These are phyloP conservation scores for Bimastos eiseni DNA, from an alignment of 2,888 invertebrate genomes.

Conservation along the genomic window DNA sequence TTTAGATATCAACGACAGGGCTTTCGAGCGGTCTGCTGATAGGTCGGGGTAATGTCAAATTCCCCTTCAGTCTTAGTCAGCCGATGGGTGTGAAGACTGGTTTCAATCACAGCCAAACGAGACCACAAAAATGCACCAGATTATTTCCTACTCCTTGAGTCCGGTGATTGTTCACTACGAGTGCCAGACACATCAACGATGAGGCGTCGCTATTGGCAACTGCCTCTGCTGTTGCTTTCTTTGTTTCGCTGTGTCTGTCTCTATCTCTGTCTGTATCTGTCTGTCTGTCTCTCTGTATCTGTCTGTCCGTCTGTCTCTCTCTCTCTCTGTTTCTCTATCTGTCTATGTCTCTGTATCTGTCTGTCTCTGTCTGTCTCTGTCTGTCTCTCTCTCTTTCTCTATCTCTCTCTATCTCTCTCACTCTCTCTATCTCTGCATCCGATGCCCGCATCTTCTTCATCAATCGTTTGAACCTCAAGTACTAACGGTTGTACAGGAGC, in stretches of 20 bases:
- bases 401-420: no score
- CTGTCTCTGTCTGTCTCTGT: no score
- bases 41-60: neutral
- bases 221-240: neutral
- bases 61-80: neutral
- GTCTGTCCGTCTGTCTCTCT: no score
- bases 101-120: neutral
- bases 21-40: neutral
- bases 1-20: neutral
- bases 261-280: no score
- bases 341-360: no score
- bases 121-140: neutral
- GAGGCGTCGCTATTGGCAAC: neutral
- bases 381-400: no score
- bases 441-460: neutral
- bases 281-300: no score
- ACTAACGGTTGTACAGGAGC: neutral
- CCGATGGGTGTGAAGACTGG: neutral
- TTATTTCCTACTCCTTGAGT: neutral
- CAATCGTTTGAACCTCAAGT: neutral
- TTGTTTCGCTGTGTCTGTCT: no score
- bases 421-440: neutral
- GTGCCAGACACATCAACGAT: slow-evolving; percentile 13
- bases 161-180: neutral
- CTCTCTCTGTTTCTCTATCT: no score